Evolutionary conservation across 2,888 invertebrate species (phyloP).

Genomic region (Sarcophaga carnaria): DNA sequence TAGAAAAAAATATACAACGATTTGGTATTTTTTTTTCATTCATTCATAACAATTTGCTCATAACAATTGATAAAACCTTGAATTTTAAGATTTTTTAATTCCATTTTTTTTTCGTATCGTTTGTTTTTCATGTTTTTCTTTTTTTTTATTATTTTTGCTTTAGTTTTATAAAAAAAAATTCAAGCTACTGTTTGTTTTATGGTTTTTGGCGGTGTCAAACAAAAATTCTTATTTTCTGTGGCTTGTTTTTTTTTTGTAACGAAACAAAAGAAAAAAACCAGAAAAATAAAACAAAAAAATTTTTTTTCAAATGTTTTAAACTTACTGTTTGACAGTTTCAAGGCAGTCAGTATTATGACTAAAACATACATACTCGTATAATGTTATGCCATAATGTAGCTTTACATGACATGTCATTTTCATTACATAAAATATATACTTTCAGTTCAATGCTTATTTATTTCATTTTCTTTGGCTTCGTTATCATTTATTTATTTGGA

Average conservation of each 20-base stretch:
- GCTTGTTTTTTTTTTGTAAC: slow-evolving; percentile 1
- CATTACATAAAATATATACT: slow-evolving; percentile 30
- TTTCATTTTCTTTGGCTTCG: neutral
- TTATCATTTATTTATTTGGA: neutral
- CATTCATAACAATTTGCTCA: neutral
- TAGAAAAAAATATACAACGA: neutral
- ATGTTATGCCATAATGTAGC: slow-evolving; percentile 14
- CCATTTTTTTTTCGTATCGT: neutral
- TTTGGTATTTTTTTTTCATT: neutral
- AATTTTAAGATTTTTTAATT: slow-evolving; percentile 21
- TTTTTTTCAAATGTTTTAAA: neutral
- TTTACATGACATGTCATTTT: slow-evolving; percentile 48
- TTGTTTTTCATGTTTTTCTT: no score
- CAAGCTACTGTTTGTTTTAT: slow-evolving; percentile 11
- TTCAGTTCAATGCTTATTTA: neutral
- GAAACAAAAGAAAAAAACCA: slow-evolving; percentile 1
- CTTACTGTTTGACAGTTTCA: slow-evolving; percentile 55
- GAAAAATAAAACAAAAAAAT: slow-evolving; percentile 5
- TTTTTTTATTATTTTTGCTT: no score
- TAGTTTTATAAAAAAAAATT: neutral
- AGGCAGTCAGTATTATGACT: slow-evolving; percentile 61
- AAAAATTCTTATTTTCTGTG: slow-evolving; percentile 43
- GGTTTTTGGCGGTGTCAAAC: slow-evolving; percentile 38
- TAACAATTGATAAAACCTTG: slow-evolving; percentile 24
- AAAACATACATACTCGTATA: neutral